Evolutionary conservation across 2,888 invertebrate genomes (phyloP), one percentile per base, ranked within the genome.

Genomic region (Caradrina clavipalpis): DNA sequence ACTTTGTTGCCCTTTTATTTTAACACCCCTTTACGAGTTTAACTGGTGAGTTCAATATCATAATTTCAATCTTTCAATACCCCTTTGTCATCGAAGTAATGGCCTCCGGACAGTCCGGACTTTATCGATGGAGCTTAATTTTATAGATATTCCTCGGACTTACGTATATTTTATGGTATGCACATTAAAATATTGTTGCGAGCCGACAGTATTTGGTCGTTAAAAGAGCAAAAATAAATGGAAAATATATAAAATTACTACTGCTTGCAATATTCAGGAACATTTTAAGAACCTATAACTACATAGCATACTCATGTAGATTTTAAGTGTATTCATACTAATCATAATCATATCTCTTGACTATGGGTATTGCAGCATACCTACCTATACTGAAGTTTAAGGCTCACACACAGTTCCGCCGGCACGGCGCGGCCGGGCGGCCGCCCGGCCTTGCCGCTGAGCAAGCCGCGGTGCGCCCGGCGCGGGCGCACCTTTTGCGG

Each of bases 11-110:
- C 26, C 74, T 69, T 64, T 67, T 54, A 61, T 62, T 59, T 53
- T 55, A 76, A 62, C 49, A 54, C 15, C 31, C 55, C 21, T 65
- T 51, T 56, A 45, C 58, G 51, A 56, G 21, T 35, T 62, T 59
- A 57, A 54, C 64, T 54, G 67, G 69, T 45, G 69, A 78, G 60
- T 60, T 77, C 77, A 60, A 56, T 78, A 69, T 67, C 69, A 67
- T 64, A 59, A 79, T 81, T 81, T 78, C 69, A 69, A 73, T 67
- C 61, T 69, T 69, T 64, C 53, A 67, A 78, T 73, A 57, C 69
- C 60, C 79, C 59, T 79, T 78, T 80, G 74, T 78, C 74, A 81
- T 70, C 51, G 57, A 54, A 54, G 45, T 81, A 78, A 73, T 80
- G 69, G 82, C 82, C 67, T 19, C 49, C 51, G 62, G 68, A 59